phyloP scores from a whole-genome alignment of 1,140 invertebrate genomes.

The Gonatopus flavifemur region DNA sequence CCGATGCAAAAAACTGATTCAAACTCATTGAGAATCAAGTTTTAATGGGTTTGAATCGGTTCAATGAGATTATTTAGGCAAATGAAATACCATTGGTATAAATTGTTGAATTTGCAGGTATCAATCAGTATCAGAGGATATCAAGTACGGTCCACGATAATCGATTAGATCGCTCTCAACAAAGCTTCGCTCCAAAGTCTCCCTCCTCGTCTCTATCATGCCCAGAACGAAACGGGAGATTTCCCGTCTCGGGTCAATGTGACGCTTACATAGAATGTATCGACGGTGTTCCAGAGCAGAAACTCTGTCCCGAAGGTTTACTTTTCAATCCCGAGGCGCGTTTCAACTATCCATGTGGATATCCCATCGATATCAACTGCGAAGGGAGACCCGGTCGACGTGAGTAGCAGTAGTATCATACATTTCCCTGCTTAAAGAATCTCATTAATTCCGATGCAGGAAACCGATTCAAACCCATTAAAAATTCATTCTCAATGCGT shows the following conservation, averaged over 20 bases:
- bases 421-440: not conserved
- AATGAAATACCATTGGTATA: too few species aligned
- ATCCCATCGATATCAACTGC: slow-evolving; percentile 81
- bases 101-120: slow-evolving; percentile 1
- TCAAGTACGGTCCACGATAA: slow-evolving; percentile 9
- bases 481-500: too few species aligned
- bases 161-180: slow-evolving; percentile 1
- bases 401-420: slow-evolving; percentile 58
- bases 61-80: too few species aligned
- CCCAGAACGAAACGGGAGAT: slow-evolving; percentile 69
- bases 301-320: slow-evolving; percentile 81
- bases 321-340: slow-evolving; percentile 76
- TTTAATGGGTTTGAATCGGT: too few species aligned
- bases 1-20: too few species aligned
- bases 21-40: too few species aligned
- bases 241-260: slow-evolving; percentile 70
- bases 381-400: slow-evolving; percentile 68
- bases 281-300: slow-evolving; percentile 73
- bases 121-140: slow-evolving; percentile 8
- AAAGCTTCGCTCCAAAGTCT: slow-evolving; percentile 2
- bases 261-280: slow-evolving; percentile 73
- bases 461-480: too few species aligned
- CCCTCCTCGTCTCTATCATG: slow-evolving; percentile 49
- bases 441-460: too few species aligned
- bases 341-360: slow-evolving; percentile 78